These are phyloP conservation scores for Mycteria americana DNA, from an alignment of 2,797 vertebrate species.

Conservation along the genomic window DNA sequence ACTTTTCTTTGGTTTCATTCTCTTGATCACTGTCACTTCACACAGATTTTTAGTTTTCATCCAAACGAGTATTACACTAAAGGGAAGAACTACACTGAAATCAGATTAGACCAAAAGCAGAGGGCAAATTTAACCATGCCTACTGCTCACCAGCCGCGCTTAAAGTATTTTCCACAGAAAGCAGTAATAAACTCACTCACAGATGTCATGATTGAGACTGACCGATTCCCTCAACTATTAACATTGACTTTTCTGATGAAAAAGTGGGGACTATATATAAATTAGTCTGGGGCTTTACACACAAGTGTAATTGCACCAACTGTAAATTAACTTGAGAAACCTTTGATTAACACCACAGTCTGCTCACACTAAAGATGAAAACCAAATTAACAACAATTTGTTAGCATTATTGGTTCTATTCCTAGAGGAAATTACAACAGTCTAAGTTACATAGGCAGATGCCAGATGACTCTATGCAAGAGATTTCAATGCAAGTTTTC, in stretches of 20 bases:
- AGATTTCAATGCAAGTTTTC: background rate
- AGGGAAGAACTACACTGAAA: background rate
- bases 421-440: constrained; percentile 33
- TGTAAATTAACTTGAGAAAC: constrained; percentile 42
- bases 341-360: constrained; percentile 45
- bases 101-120: constrained; percentile 35
- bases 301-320: background rate
- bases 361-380: constrained; percentile 30
- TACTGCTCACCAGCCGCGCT: background rate
- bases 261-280: constrained; percentile 9
- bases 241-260: constrained; percentile 1
- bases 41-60: constrained; percentile 8
- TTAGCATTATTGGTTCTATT: constrained; percentile 7
- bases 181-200: background rate
- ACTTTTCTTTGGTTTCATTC: background rate
- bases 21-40: constrained; percentile 19
- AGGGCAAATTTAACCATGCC: background rate
- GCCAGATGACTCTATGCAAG: background rate
- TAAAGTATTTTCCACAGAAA: background rate
- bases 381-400: constrained; percentile 39
- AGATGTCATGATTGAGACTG: background rate
- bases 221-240: constrained; percentile 16
- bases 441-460: background rate
- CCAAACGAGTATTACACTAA: constrained; percentile 2
- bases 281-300: constrained; percentile 8